phyloP scores from a whole-genome alignment of 2,113 vertebrate species.

The Lamprotornis superbus region DNA sequence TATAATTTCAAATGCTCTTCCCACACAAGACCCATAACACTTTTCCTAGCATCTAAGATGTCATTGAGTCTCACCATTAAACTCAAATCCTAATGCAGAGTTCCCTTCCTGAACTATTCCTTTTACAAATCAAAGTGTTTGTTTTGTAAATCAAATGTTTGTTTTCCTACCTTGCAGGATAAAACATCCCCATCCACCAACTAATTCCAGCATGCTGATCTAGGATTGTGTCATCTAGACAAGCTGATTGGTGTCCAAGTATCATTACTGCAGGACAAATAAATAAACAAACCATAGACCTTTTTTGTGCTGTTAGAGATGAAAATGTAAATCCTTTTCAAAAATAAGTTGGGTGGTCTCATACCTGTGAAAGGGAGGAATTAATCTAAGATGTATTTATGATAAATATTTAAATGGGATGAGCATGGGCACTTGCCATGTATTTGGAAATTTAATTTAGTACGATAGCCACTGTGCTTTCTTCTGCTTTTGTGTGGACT shows the following conservation, averaged over 20 bases:
- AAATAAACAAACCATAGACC: background rate
- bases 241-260: background rate
- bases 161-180: background rate
- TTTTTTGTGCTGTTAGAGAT: background rate
- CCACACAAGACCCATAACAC: background rate
- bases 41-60: background rate
- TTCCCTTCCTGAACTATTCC: background rate
- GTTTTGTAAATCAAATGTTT: background rate
- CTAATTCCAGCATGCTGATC: background rate
- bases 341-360: background rate
- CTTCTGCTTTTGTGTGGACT: background rate
- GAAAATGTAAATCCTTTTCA: background rate
- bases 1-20: background rate
- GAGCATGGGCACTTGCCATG: background rate
- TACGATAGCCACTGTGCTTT: background rate
- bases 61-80: background rate
- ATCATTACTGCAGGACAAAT: background rate
- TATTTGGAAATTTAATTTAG: background rate
- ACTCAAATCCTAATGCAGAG: background rate
- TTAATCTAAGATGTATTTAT: background rate
- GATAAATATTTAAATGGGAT: background rate
- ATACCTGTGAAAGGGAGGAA: background rate
- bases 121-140: background rate
- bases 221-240: background rate
- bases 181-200: background rate